These are phyloP conservation scores for Thomomys bottae DNA, from an alignment of 2,113 vertebrate species.

Conservation along the genomic window DNA sequence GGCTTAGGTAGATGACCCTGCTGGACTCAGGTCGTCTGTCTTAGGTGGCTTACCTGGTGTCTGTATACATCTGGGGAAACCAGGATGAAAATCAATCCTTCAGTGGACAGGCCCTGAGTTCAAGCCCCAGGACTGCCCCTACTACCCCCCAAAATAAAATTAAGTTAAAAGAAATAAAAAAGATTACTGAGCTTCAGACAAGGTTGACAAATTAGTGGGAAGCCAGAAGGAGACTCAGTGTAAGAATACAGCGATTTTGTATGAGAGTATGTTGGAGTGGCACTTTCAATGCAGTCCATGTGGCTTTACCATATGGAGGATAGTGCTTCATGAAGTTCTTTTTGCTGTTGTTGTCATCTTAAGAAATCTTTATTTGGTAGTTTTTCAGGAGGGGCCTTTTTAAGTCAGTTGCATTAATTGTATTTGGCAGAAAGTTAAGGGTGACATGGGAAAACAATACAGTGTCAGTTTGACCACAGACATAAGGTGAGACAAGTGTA, in stretches of 20 bases:
- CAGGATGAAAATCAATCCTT: too few relatives aligned
- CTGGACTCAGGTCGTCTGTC: too few relatives aligned
- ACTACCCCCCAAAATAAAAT: too few relatives aligned
- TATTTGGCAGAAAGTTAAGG: neutral
- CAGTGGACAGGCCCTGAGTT: too few relatives aligned
- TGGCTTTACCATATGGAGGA: neutral
- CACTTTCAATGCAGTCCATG: neutral
- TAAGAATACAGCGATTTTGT: neutral
- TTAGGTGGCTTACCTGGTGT: too few relatives aligned
- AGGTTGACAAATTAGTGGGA: slow-evolving; percentile 10
- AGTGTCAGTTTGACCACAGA: slow-evolving; percentile 12
- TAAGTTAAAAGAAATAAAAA: too few relatives aligned
- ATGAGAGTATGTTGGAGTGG: neutral
- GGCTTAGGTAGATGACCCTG: too few relatives aligned
- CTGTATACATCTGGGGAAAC: too few relatives aligned
- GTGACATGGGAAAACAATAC: slow-evolving; percentile 23
- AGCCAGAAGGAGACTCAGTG: neutral
- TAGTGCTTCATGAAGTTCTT: slow-evolving; percentile 8
- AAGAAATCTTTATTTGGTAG: slow-evolving; percentile 11
- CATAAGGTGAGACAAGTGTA: neutral
- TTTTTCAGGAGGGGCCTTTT: slow-evolving; percentile 5
- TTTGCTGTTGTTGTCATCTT: slow-evolving; percentile 32
- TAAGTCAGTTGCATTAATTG: slow-evolving; percentile 19
- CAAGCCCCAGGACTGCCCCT: too few relatives aligned
- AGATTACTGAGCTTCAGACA: neutral